Percentiles rank a stretch among this genome's conserved stretches.
Conservation (phyloP, 1,140 invertebrate genomes). For the Brachionus sp. region DNA sequence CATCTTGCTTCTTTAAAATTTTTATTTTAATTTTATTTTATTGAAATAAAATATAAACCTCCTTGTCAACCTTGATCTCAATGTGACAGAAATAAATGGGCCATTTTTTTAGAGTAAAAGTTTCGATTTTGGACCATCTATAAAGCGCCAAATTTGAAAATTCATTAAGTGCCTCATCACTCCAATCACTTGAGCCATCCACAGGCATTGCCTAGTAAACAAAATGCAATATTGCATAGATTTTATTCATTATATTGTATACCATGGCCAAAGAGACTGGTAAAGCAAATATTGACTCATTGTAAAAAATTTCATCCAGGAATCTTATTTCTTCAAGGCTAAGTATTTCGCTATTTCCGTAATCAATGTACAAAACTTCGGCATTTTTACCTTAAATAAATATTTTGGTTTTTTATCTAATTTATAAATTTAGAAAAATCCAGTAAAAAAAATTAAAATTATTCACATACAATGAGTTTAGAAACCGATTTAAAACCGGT, state of each 20-base stretch:
- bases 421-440: background rate
- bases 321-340: background rate
- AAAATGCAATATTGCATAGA: background rate
- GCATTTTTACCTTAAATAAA: background rate
- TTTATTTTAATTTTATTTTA: background rate
- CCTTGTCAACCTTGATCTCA: background rate
- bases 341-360: conserved; percentile 9
- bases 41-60: background rate
- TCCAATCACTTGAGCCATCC: background rate
- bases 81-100: conserved; percentile 14
- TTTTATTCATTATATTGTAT: background rate
- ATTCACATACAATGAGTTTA: background rate
- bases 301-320: conserved; percentile 21
- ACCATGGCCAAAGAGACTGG: background rate
- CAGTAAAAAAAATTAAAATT: background rate
- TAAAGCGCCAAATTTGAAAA: background rate
- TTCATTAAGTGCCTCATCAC: background rate
- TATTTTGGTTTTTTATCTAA: no score
- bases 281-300: background rate
- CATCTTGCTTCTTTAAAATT: background rate
- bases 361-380: background rate
- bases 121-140: background rate
- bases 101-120: background rate
- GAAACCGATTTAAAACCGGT: no score
- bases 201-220: background rate